Evolutionary conservation across 2,797 vertebrate species (phyloP).

Genomic region (Salmo trutta): DNA sequence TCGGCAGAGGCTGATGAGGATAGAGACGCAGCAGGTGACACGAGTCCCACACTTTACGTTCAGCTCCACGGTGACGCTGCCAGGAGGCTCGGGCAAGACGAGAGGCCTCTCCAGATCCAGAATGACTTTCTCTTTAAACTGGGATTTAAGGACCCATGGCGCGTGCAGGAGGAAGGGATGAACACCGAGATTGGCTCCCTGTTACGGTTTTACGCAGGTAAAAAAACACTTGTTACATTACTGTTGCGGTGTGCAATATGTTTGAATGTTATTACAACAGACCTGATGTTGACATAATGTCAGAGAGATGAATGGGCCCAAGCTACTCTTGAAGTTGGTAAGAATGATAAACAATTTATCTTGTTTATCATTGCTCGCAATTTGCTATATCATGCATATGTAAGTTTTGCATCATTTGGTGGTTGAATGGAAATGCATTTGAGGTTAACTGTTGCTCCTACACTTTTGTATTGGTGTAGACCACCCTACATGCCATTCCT

Average conservation of each 20-base stretch:
- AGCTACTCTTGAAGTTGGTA: not conserved
- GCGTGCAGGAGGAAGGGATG: slow-evolving; percentile 96
- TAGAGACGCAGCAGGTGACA: slow-evolving; percentile 50
- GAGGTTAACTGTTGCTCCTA: too few species aligned
- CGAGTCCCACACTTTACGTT: slow-evolving; percentile 83
- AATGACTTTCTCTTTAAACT: slow-evolving; percentile 97
- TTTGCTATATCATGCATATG: too few species aligned
- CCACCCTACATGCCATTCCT: not conserved
- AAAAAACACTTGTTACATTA: slow-evolving; percentile 22
- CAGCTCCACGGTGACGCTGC: slow-evolving; percentile 93
- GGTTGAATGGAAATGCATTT: too few species aligned
- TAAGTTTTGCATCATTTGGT: too few species aligned
- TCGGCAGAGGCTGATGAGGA: slow-evolving; percentile 41
- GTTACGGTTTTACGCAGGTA: slow-evolving; percentile 95
- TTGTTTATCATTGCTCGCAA: not conserved
- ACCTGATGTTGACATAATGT: not conserved
- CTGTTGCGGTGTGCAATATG: not conserved
- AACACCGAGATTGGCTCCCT: slow-evolving; percentile 94
- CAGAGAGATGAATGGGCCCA: not conserved
- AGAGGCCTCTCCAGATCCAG: slow-evolving; percentile 93
- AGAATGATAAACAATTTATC: not conserved
- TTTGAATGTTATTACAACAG: not conserved
- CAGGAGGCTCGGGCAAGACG: slow-evolving; percentile 86
- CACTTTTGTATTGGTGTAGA: not conserved
- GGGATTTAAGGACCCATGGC: slow-evolving; percentile 94